phyloP scores from a whole-genome alignment of 2,113 vertebrate genomes.

The Hassar affinis region DNA sequence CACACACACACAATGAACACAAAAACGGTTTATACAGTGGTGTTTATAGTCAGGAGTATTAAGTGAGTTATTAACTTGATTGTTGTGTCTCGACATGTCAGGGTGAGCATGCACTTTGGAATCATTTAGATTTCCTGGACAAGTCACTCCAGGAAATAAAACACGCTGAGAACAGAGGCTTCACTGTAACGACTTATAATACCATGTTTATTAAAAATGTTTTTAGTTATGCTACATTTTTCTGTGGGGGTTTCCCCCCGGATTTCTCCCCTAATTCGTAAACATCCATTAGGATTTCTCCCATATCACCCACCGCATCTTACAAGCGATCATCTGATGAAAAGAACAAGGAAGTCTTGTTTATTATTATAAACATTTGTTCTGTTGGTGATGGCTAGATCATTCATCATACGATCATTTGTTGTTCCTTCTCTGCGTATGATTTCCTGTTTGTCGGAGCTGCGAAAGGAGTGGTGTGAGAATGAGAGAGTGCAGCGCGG shows the following conservation, averaged over 20 bases:
- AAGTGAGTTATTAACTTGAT: background rate
- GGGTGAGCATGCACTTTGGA: background rate
- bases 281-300: no score
- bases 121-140: background rate
- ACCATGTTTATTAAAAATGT: background rate
- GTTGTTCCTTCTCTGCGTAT: background rate
- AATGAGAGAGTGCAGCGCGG: background rate
- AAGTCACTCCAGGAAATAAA: background rate
- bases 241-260: no score
- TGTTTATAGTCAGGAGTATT: background rate
- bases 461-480: background rate
- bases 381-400: background rate
- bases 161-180: background rate
- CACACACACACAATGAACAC: slow-evolving; percentile 3
- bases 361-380: background rate
- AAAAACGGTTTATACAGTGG: background rate
- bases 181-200: background rate
- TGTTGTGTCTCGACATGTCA: background rate
- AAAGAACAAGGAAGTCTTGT: no score
- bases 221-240: no score
- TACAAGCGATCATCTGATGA: no score
- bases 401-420: background rate
- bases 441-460: background rate
- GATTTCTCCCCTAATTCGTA: no score
- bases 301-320: no score